These are phyloP conservation scores for Lophotis ruficrista DNA, from an alignment of 2,113 vertebrate species.

Conservation along the genomic window DNA sequence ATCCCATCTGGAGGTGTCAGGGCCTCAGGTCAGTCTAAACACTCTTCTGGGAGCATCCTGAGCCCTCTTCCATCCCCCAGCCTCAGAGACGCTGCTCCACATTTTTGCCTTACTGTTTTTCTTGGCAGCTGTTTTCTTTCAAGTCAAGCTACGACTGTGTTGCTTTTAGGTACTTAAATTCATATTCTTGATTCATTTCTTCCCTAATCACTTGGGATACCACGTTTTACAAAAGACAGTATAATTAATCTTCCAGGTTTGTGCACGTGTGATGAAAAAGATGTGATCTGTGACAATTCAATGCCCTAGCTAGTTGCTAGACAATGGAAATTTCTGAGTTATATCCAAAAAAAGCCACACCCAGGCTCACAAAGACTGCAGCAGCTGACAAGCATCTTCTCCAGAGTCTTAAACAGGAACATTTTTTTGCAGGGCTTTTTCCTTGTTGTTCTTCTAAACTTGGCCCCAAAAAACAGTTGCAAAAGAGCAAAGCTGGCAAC, in stretches of 20 bases:
- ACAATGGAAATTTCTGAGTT: conserved; percentile 56
- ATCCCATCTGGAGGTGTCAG: not conserved
- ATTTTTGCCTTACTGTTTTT: conserved; percentile 5
- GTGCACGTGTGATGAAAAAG: conserved; percentile 32
- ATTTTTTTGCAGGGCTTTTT: not conserved
- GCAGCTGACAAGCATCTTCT: conserved; percentile 52
- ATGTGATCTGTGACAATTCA: conserved; percentile 42
- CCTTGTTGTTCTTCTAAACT: not conserved
- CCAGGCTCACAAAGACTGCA: conserved; percentile 12
- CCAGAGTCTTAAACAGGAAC: not conserved
- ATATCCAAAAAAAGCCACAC: conserved; percentile 28
- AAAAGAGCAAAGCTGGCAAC: not conserved
- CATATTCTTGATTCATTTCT: conserved; percentile 54
- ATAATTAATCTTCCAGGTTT: conserved; percentile 58
- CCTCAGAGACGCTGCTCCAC: not conserved
- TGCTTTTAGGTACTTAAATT: conserved; percentile 42
- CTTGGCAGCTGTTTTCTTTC: conserved; percentile 49
- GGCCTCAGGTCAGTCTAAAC: conserved; percentile 10
- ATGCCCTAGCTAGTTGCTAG: conserved; percentile 23
- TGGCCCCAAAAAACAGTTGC: not conserved
- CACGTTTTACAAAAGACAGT: conserved; percentile 12
- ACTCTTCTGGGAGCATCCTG: not conserved
- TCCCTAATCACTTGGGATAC: conserved; percentile 37
- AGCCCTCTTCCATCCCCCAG: not conserved
- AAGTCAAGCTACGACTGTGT: not conserved